These are phyloP conservation scores for Zoanthus sociatus DNA, from an alignment of 92 coral and sea anemone genomes.

Conservation along the genomic window DNA sequence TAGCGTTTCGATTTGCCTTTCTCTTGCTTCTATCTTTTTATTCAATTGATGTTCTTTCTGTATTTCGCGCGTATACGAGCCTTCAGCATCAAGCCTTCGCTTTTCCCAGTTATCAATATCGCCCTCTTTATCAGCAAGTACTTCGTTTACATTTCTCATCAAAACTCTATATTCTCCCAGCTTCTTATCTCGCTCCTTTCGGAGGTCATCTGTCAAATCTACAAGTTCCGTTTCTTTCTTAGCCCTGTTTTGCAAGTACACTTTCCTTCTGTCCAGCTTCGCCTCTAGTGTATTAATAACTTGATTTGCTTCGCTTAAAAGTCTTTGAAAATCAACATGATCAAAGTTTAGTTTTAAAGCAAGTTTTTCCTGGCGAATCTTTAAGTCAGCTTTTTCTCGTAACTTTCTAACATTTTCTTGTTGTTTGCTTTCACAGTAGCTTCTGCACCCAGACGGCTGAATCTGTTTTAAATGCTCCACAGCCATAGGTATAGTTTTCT, in stretches of 20 bases:
- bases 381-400: constrained; percentile 58
- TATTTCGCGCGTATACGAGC: constrained; percentile 46
- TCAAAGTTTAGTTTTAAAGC: constrained; percentile 60
- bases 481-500: neutral
- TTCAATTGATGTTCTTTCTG: constrained; percentile 53
- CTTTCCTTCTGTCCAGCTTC: constrained; percentile 60
- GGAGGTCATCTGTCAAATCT: constrained; percentile 41
- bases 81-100: constrained; percentile 50
- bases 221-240: constrained; percentile 55
- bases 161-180: constrained; percentile 54
- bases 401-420: constrained; percentile 45
- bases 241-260: constrained; percentile 50
- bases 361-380: constrained; percentile 63
- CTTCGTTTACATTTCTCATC: constrained; percentile 60
- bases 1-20: constrained; percentile 62
- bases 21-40: constrained; percentile 61
- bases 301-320: constrained; percentile 53
- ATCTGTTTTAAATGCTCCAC: neutral
- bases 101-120: constrained; percentile 41
- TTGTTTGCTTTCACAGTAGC: constrained; percentile 16
- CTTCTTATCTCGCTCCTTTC: constrained; percentile 65
- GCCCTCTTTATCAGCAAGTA: constrained; percentile 50
- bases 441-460: neutral
- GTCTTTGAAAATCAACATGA: constrained; percentile 51
- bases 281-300: constrained; percentile 50